Conservation (phyloP, 2,113 vertebrate species). For the Jaculus jaculus region DNA sequence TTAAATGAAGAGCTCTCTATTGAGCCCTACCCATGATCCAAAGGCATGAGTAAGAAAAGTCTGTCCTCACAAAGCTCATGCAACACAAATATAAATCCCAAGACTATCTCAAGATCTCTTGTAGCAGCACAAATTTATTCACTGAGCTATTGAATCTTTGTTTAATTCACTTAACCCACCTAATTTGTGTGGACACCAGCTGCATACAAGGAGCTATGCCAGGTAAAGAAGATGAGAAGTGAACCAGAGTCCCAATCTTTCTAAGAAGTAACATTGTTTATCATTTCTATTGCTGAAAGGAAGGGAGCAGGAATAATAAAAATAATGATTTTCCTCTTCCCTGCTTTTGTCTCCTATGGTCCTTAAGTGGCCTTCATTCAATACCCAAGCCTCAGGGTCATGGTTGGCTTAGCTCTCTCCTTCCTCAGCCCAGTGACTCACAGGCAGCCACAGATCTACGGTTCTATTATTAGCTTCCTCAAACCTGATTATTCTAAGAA, state of each 20-base stretch:
- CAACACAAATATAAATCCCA: background rate
- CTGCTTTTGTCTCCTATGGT: background rate
- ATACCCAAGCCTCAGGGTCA: background rate
- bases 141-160: background rate
- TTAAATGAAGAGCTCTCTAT: conserved; percentile 21
- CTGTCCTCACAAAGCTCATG: background rate
- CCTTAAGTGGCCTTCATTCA: conserved; percentile 28
- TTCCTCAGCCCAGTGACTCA: conserved; percentile 68
- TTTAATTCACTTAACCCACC: background rate
- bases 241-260: background rate
- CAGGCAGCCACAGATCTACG: conserved; percentile 15
- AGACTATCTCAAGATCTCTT: background rate
- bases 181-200: background rate
- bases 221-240: background rate
- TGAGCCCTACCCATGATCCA: background rate
- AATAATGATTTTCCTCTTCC: background rate
- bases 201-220: background rate
- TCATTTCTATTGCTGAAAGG: background rate
- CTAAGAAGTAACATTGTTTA: background rate
- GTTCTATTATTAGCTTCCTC: conserved; percentile 72
- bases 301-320: background rate
- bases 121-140: background rate
- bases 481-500: conserved; percentile 76
- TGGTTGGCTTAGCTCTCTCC: conserved; percentile 26
- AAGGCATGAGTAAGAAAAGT: background rate